Conservation (phyloP, 2,797 vertebrate genomes). For the Microhierax caerulescens region DNA sequence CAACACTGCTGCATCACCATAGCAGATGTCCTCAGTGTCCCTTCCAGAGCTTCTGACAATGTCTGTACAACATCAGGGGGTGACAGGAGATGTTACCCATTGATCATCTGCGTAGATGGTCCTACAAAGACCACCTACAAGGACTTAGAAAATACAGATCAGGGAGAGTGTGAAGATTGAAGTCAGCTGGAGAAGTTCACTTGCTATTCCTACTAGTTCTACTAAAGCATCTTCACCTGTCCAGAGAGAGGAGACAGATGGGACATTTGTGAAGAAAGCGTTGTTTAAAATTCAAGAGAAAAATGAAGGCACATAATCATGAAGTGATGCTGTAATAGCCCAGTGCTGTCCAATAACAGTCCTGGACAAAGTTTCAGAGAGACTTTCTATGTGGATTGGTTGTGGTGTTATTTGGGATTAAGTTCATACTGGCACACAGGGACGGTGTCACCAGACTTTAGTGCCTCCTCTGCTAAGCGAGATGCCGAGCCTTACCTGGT, state of each 20-base stretch:
- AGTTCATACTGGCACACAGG: not conserved
- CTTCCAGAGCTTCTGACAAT: not conserved
- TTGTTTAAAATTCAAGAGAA: not conserved
- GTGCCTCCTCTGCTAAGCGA: not conserved
- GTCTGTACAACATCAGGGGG: not conserved
- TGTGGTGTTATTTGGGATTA: not conserved
- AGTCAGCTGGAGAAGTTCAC: not conserved
- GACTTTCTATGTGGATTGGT: not conserved
- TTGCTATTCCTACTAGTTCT: not conserved
- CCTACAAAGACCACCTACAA: not conserved
- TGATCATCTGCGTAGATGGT: not conserved
- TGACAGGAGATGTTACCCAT: not conserved
- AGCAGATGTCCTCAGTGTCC: not conserved
- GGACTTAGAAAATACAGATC: not conserved
- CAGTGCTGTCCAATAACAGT: not conserved
- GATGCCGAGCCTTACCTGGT: not conserved
- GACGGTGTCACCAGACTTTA: rapidly evolving
- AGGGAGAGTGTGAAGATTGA: not conserved
- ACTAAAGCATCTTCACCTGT: not conserved
- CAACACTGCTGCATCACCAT: not conserved
- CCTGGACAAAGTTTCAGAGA: not conserved
- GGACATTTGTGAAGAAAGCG: not conserved
- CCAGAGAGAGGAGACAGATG: not conserved
- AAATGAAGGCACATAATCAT: not conserved
- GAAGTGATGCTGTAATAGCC: not conserved